These are phyloP conservation scores for Peromyscus leucopus DNA, from an alignment of 2,113 vertebrate genomes.

Conservation along the genomic window DNA sequence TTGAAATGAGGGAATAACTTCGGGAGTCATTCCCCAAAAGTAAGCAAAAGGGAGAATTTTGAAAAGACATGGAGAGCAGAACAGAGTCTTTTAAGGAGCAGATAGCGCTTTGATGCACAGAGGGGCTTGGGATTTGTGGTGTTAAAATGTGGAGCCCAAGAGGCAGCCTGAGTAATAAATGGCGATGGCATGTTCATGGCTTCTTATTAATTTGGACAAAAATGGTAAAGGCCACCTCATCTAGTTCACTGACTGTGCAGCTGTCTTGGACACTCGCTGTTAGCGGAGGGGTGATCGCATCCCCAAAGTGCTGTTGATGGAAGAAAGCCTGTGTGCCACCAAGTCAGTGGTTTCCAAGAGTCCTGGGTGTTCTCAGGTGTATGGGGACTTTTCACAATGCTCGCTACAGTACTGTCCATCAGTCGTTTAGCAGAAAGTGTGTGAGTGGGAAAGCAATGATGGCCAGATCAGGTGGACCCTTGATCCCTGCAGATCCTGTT, in stretches of 20 bases:
- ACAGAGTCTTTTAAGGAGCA: not conserved
- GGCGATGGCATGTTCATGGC: not conserved
- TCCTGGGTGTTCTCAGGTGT: not conserved
- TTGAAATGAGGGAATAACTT: not conserved
- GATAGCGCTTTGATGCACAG: not conserved
- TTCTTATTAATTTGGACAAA: not conserved
- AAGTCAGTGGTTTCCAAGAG: not conserved
- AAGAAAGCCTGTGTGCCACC: not conserved
- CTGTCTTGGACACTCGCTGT: not conserved
- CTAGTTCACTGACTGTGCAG: not conserved
- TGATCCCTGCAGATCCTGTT: not conserved
- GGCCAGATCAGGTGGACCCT: rapidly evolving
- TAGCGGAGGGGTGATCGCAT: not conserved
- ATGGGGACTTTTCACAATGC: not conserved
- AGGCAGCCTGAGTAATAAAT: not conserved
- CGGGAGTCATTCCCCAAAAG: not conserved
- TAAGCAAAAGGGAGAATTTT: not conserved
- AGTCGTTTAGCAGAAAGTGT: no score
- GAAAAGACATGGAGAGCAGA: not conserved
- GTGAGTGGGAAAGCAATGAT: not conserved
- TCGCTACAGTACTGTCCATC: not conserved
- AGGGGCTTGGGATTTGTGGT: no score
- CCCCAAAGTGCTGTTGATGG: not conserved
- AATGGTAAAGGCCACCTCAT: not conserved
- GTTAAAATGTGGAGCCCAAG: not conserved